Conservation (phyloP, 2,888 invertebrate genomes). For the Sussaba pulchella region DNA sequence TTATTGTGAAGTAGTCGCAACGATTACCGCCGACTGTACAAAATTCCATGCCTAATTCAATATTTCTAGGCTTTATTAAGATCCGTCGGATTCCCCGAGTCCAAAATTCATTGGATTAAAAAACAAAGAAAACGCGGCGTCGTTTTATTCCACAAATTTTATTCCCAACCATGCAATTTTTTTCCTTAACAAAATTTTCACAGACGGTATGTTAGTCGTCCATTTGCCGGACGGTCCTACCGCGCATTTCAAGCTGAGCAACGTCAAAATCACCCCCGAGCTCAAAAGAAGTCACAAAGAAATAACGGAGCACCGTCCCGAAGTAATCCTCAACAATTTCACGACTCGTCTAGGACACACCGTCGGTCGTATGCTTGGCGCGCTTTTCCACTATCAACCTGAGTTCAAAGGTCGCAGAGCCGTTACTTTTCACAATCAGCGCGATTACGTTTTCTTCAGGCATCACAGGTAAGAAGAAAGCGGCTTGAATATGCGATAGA, state of each 20-base stretch:
- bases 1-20: no score
- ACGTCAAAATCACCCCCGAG: constrained; percentile 95
- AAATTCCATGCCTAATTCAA: no score
- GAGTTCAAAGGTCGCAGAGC: constrained; percentile 97
- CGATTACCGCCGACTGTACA: no score
- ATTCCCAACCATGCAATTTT: constrained; percentile 43
- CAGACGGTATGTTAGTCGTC: constrained; percentile 95
- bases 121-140: no score
- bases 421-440: constrained; percentile 99
- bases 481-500: no score
- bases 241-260: constrained; percentile 97
- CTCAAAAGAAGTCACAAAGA: constrained; percentile 92
- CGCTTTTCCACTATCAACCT: constrained; percentile 97
- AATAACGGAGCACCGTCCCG: constrained; percentile 95
- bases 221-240: constrained; percentile 99
- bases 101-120: no score
- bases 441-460: constrained; percentile 99
- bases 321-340: constrained; percentile 97
- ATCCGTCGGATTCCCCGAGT: not conserved
- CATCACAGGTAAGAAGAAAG: constrained; percentile 94
- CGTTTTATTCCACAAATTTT: no score
- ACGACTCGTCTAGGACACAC: constrained; percentile 96
- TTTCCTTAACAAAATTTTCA: constrained; percentile 71
- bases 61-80: not conserved
- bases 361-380: constrained; percentile 96